Evolutionary conservation across 2,113 vertebrate species (phyloP).

Genomic region (Misgurnus anguillicaudatus): DNA sequence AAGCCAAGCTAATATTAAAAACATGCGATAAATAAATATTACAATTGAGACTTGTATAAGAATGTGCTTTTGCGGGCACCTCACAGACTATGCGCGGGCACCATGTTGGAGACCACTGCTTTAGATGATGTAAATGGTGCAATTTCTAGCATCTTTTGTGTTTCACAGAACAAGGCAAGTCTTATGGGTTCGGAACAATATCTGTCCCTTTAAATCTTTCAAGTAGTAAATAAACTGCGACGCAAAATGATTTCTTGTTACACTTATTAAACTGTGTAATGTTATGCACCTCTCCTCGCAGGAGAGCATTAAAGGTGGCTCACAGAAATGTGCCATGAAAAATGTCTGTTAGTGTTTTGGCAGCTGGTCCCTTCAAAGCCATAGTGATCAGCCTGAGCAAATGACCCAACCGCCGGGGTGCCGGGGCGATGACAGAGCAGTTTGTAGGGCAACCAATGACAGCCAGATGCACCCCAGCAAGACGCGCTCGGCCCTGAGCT

Average conservation of each 20-base stretch:
- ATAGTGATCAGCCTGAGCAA: constrained; percentile 25
- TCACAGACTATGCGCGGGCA: no score
- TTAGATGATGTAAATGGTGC: no score
- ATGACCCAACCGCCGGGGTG: constrained; percentile 13
- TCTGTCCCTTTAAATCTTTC: no score
- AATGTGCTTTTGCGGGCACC: no score
- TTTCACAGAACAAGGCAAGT: no score
- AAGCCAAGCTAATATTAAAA: no score
- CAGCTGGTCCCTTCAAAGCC: constrained; percentile 4
- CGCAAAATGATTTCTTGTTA: neutral
- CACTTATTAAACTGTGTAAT: neutral
- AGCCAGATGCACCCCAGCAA: constrained; percentile 25
- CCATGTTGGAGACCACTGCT: no score
- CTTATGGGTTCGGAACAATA: no score
- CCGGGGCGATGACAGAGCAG: constrained; percentile 33
- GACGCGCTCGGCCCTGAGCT: neutral
- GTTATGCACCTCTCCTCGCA: neutral
- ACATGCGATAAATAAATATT: no score
- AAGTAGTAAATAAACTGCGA: neutral
- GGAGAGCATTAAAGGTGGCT: neutral
- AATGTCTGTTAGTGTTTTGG: constrained; percentile 21
- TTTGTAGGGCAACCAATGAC: constrained; percentile 30
- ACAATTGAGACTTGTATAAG: no score
- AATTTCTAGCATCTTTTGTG: no score
- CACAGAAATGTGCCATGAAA: neutral